Evolutionary conservation across 2,797 vertebrate species (phyloP).

Genomic region (Xenentodon cancila): DNA sequence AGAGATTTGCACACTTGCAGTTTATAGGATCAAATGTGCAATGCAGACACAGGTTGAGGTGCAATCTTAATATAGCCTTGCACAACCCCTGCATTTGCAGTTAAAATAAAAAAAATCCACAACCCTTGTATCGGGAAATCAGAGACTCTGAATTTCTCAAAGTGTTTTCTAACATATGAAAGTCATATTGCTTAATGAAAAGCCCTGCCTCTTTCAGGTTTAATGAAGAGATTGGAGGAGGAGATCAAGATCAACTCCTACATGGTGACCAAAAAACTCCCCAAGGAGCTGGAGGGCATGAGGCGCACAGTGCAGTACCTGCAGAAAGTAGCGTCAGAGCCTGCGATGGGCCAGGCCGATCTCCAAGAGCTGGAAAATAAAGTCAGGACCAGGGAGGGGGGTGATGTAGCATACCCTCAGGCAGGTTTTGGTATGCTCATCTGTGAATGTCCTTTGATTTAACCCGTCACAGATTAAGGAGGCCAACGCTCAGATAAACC

Average conservation of each 20-base stretch:
- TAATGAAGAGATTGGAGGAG: constrained; percentile 95
- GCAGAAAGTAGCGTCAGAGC: constrained; percentile 90
- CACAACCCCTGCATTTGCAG: not conserved
- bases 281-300: constrained; percentile 90
- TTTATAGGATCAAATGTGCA: constrained; percentile 46
- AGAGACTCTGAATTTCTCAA: constrained; percentile 6
- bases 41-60: constrained; percentile 12
- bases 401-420: not conserved
- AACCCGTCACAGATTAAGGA: constrained; percentile 84
- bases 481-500: constrained; percentile 87
- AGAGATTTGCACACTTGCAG: constrained; percentile 65
- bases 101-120: not conserved
- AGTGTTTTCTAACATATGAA: not conserved
- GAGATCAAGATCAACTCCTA: constrained; percentile 96
- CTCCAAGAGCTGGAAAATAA: constrained; percentile 88
- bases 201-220: constrained; percentile 73
- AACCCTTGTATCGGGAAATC: too few species aligned
- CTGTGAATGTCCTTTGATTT: constrained; percentile 8
- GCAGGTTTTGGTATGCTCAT: not conserved
- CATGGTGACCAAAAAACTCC: constrained; percentile 92
- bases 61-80: constrained; percentile 21
- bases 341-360: constrained; percentile 91
- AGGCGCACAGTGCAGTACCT: constrained; percentile 86
- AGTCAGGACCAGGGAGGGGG: constrained; percentile 71
- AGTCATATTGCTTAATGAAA: constrained; percentile 11